These are phyloP conservation scores for Agapostemon virescens DNA, from an alignment of 2,888 invertebrate genomes.

Conservation along the genomic window DNA sequence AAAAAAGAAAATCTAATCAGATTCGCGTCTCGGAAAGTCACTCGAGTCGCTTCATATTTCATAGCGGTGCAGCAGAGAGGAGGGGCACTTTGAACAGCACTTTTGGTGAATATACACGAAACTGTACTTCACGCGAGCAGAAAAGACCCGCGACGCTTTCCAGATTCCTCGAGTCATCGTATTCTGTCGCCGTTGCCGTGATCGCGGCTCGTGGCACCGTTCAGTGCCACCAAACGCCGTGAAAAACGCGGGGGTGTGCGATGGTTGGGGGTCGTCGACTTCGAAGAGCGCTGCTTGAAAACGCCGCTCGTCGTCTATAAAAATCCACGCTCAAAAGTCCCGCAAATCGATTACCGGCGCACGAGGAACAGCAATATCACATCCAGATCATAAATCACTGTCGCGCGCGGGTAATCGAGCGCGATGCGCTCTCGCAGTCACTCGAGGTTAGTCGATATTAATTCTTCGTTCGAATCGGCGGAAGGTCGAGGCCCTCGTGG, in stretches of 20 bases:
- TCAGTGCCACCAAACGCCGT: slow-evolving; percentile 24
- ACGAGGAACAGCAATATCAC: slow-evolving; percentile 65
- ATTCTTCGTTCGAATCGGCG: slow-evolving; percentile 69
- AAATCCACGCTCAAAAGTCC: slow-evolving; percentile 61
- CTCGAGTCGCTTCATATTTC: not conserved
- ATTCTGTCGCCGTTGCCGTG: not conserved
- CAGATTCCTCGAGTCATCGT: slow-evolving; percentile 31
- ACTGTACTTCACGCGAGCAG: slow-evolving; percentile 17
- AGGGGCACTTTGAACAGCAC: not conserved
- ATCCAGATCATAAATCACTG: slow-evolving; percentile 76
- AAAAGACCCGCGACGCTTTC: slow-evolving; percentile 1
- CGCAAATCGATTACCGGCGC: slow-evolving; percentile 67
- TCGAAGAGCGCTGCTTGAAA: slow-evolving; percentile 40
- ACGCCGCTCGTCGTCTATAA: slow-evolving; percentile 37
- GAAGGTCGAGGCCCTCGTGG: slow-evolving; percentile 36
- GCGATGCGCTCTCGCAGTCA: slow-evolving; percentile 65
- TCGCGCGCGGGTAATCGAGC: slow-evolving; percentile 76
- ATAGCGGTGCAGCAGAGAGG: not conserved
- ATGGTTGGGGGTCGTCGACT: slow-evolving; percentile 23
- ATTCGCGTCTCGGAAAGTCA: not conserved
- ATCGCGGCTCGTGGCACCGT: slow-evolving; percentile 16
- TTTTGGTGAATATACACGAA: not conserved
- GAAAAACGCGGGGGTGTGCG: slow-evolving; percentile 27
- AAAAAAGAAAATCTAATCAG: not conserved
- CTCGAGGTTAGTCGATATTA: slow-evolving; percentile 75